Base-by-base conservation (phyloP, 2,113 vertebrate species). In the Dunckerocampus dactyliophorus region DNA sequence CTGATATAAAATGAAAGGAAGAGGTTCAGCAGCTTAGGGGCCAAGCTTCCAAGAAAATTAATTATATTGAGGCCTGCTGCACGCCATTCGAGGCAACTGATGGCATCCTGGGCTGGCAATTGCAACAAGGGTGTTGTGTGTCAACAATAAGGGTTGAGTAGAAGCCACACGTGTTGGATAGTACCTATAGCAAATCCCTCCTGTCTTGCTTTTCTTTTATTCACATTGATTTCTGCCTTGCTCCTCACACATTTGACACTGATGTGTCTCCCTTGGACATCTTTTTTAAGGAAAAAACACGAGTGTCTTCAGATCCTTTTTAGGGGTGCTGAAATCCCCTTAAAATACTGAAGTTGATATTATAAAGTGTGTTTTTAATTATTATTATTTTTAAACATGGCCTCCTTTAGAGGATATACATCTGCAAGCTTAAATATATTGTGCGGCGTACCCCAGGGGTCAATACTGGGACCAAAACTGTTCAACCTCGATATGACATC, bases 1-100 rank as follows among this genome's bases (percentile, higher is more conserved):
- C 65, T 54, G 83, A 86, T 88, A 86, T 17, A 31, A 72, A 79
- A 83, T 57, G 57, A 85, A 86, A 76, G 62, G 64, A 72, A 76
- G 69, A 60, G 47, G 57, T 61, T 78, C 51, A 63, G 62, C 34
- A 69, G 76, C 70, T 74, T 52, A 42, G 62, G 55, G 74, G 65
- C 65, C 52, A 63, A 58, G 47, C 46, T 71, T 71, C 75, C 54
- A 21, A 73, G 71, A 79, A 83, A 86, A 83, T 77, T 80, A 82
- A 87, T 86, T 81, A 83, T 54, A 75, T 43, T 0, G 3, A 28
- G 19, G 15, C 47, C 31, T 43, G 45, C 24, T 51, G 16, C 2
- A 45, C 21, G 12, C 65, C 62, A 47, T 71, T 63, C 70, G 65
- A 45, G 67, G 59, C 45, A 63, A 59, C 59, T 60, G 63, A 62